Evolutionary conservation across 1,140 invertebrate genomes (phyloP).

Genomic region (Antheraea pernyi): DNA sequence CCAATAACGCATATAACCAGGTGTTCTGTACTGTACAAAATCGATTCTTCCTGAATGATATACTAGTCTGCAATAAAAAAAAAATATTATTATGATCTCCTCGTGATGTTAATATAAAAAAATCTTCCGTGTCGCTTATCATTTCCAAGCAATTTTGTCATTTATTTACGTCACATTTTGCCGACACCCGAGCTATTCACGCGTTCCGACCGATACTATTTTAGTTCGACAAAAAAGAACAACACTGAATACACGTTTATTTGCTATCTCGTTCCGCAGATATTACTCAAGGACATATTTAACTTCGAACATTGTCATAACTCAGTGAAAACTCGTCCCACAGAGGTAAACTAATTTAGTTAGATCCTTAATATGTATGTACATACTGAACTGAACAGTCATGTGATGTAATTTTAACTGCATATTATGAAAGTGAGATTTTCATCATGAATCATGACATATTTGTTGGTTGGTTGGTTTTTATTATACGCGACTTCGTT

Average conservation of each 20-base stretch:
- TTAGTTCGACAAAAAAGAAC: conserved; percentile 22
- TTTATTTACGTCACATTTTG: conserved; percentile 20
- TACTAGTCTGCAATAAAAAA: no score
- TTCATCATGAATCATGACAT: no score
- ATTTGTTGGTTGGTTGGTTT: no score
- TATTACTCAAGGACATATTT: conserved; percentile 27
- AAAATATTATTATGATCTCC: no score
- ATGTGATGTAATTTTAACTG: no score
- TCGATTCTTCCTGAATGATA: no score
- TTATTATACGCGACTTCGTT: no score
- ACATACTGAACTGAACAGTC: no score
- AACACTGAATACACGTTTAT: conserved; percentile 23
- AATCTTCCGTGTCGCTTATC: conserved; percentile 6
- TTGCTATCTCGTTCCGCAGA: conserved; percentile 22
- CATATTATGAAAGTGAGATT: no score
- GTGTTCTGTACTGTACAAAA: no score
- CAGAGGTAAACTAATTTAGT: background rate
- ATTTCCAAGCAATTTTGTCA: conserved; percentile 17
- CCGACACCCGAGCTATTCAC: conserved; percentile 19
- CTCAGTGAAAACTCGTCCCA: background rate
- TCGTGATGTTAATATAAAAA: background rate
- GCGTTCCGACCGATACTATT: conserved; percentile 18
- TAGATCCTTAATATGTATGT: background rate
- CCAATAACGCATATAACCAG: no score
- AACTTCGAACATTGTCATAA: background rate